Percentiles rank a stretch among this genome's conserved stretches.
Conservation (phyloP, 1,140 invertebrate genomes). For the Drosophila simulans region DNA sequence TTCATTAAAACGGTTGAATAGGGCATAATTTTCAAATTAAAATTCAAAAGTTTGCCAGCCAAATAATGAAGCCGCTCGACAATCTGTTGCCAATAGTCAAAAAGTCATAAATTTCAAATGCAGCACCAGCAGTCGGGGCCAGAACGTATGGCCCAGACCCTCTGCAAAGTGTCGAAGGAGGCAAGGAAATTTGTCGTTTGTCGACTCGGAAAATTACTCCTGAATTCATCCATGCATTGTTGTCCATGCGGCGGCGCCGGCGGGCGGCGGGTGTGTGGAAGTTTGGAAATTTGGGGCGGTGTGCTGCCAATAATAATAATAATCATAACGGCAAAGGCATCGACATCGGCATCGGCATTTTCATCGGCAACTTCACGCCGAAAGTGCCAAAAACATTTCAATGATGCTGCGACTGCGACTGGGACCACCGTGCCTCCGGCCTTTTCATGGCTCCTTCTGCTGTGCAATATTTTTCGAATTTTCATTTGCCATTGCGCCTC, state of each 20-base stretch:
- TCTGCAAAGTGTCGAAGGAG: constrained; percentile 63
- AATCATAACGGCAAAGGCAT: constrained; percentile 69
- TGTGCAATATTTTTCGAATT: constrained; percentile 82
- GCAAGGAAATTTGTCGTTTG: constrained; percentile 64
- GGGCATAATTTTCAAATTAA: constrained; percentile 81
- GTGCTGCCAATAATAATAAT: constrained; percentile 74
- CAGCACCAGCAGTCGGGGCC: constrained; percentile 55
- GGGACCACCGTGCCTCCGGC: constrained; percentile 16
- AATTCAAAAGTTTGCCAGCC: constrained; percentile 79
- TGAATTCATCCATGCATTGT: constrained; percentile 74
- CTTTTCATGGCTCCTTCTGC: constrained; percentile 35
- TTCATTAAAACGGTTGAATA: constrained; percentile 57
- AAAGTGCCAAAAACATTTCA: constrained; percentile 82
- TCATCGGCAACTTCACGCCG: constrained; percentile 68
- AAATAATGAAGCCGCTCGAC: constrained; percentile 74
- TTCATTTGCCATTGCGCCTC: constrained; percentile 66
- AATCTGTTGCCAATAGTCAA: constrained; percentile 83
- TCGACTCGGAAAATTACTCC: constrained; percentile 54
- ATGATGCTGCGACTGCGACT: constrained; percentile 57
- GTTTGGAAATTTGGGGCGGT: background rate
- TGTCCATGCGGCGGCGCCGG: constrained; percentile 15
- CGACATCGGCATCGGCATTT: constrained; percentile 58
- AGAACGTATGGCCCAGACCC: constrained; percentile 52
- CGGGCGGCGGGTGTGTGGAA: no score
- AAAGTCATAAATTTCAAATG: constrained; percentile 81